Evolutionary conservation across 2,888 invertebrate genomes (phyloP).

Genomic region (Dendrolimus houi): DNA sequence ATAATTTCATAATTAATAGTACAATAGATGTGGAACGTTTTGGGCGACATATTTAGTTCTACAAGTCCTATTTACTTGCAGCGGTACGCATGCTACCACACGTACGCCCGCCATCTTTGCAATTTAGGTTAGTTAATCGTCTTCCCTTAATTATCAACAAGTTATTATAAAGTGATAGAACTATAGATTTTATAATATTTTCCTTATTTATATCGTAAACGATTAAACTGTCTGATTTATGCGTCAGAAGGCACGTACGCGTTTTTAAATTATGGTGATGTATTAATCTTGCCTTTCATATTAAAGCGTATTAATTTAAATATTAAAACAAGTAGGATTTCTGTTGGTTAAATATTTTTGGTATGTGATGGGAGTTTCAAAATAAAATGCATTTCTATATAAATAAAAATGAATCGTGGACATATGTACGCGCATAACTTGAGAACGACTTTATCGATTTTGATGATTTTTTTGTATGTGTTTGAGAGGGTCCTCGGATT

Average conservation of each 20-base stretch:
- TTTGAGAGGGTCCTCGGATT: too few species aligned
- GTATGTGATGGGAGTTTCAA: too few species aligned
- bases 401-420: too few species aligned
- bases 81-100: slow-evolving; percentile 30
- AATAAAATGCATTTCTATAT: too few species aligned
- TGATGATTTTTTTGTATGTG: too few species aligned
- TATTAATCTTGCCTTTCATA: too few species aligned
- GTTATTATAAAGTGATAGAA: slow-evolving; percentile 18
- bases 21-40: slow-evolving; percentile 11
- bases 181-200: slow-evolving; percentile 15
- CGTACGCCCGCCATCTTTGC: slow-evolving; percentile 37
- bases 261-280: too few species aligned
- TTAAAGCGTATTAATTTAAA: too few species aligned
- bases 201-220: slow-evolving; percentile 24
- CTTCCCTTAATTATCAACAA: slow-evolving; percentile 19
- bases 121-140: slow-evolving; percentile 43
- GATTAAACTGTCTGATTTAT: slow-evolving; percentile 6
- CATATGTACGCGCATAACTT: too few species aligned
- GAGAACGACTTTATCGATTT: too few species aligned
- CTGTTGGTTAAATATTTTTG: too few species aligned
- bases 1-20: not conserved
- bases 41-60: slow-evolving; percentile 20
- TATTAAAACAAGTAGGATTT: too few species aligned
- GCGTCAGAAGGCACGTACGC: not conserved
- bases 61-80: not conserved